Conservation (phyloP, 2,888 invertebrate species). For the Erpobdella octoculata region DNA sequence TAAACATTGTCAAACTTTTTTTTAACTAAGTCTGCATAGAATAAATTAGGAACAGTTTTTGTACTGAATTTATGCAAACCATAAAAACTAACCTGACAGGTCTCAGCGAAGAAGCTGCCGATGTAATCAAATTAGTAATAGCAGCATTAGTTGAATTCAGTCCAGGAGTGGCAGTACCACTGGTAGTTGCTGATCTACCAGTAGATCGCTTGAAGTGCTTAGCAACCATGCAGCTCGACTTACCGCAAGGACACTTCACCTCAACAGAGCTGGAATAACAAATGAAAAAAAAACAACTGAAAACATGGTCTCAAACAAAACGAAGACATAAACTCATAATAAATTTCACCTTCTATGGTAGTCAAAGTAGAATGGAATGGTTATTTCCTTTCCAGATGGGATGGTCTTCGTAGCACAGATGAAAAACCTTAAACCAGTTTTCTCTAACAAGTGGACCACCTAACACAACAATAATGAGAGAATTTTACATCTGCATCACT, state of each 20-base stretch:
- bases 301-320: background rate
- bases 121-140: background rate
- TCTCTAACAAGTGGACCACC: conserved; percentile 29
- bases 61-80: background rate
- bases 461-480: background rate
- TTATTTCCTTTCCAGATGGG: conserved; percentile 25
- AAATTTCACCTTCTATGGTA: conserved; percentile 24
- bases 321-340: background rate
- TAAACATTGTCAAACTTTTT: background rate
- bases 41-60: no score
- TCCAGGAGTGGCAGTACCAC: background rate
- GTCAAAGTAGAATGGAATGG: conserved; percentile 31
- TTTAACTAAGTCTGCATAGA: no score
- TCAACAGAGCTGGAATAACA: conserved; percentile 2
- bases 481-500: background rate
- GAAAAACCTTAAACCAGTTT: conserved; percentile 27
- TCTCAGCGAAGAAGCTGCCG: background rate
- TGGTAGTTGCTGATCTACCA: background rate
- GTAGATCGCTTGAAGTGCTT: conserved; percentile 27
- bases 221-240: conserved; percentile 27
- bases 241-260: conserved; percentile 31
- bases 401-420: conserved; percentile 32
- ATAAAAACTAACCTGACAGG: background rate
- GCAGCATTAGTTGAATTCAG: conserved; percentile 4
- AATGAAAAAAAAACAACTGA: background rate